Evolutionary conservation across 2,113 vertebrate genomes (phyloP).

Genomic region (Carlito syrichta): DNA sequence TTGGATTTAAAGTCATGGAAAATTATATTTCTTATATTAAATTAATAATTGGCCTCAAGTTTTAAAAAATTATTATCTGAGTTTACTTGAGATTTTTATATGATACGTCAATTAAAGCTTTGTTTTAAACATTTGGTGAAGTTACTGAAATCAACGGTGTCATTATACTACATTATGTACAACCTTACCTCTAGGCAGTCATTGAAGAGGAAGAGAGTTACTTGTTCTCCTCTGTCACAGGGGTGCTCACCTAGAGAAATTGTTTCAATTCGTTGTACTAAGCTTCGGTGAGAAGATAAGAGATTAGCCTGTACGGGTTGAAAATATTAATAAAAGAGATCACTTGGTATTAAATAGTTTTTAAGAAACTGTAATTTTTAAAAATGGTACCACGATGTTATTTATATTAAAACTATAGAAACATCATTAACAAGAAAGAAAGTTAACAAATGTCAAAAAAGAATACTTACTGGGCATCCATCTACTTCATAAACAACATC

Average conservation of each 20-base stretch:
- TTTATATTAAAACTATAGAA: slow-evolving; percentile 10
- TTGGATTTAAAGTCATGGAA: slow-evolving; percentile 21
- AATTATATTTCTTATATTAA: slow-evolving; percentile 22
- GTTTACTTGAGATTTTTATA: neutral
- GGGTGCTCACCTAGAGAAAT: slow-evolving; percentile 93
- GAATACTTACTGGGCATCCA: slow-evolving; percentile 94
- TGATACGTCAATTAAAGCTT: neutral
- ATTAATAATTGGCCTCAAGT: neutral
- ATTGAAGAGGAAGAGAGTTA: slow-evolving; percentile 97
- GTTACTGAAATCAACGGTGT: neutral
- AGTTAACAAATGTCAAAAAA: neutral
- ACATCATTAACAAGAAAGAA: neutral
- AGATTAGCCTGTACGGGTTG: slow-evolving; percentile 91
- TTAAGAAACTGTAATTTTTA: slow-evolving; percentile 43
- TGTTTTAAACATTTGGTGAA: slow-evolving; percentile 10
- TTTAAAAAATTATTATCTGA: neutral
- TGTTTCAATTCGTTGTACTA: slow-evolving; percentile 94
- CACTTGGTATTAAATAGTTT: neutral
- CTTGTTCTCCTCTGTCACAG: slow-evolving; percentile 96
- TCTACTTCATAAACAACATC: slow-evolving; percentile 99
- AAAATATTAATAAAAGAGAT: slow-evolving; percentile 54
- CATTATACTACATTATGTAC: neutral
- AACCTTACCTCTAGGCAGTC: slow-evolving; percentile 95
- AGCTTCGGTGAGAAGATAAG: slow-evolving; percentile 95
- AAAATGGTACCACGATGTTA: slow-evolving; percentile 25